Evolutionary conservation across 2,113 vertebrate genomes (phyloP), one percentile per base, ranked within the genome.

Genomic region (Paramormyrops kingsleyae): DNA sequence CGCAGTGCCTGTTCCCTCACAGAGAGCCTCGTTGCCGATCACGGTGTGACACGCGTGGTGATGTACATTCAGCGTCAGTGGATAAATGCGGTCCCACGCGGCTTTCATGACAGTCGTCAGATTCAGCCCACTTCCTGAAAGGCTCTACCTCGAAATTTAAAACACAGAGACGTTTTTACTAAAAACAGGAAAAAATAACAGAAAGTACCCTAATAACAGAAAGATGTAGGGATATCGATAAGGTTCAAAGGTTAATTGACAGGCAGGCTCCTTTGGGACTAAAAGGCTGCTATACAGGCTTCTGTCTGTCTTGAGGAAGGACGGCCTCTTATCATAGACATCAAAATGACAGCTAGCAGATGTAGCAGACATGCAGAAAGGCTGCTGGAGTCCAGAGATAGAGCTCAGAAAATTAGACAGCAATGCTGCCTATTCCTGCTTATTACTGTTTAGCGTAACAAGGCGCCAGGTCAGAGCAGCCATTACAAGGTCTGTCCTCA

Each of bases 141-240:
- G 31, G 39, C 35, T 83, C 83, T 84, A 13, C 83, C 83, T 47
- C 44, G 3, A 24, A 84, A 46, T 84, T 47, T 84, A 84, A 84
- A 84, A n/a, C 42, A n/a, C 39, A 12, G 3, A 24, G 8, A 10
- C 8, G 44, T 17, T 84, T 93, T 92, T 42, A 35, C 35, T 42
- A 17, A 42, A 42, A 80, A 80, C 74, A 19, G 74, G 31, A 42
- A 39, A 77, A 80, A 80, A 90, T 88, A 91, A 88, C 62, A 92
- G 90, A 92, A 94, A 93, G 94, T 19, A 19, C 52, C 17, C 4
- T 53, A 39, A 90, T 88, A 91, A 88, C 56, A 92, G 90, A 92
- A 94, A 93, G 94, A 92, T 91, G 53, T 44, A 70, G 44, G 12
- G 21, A 24, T 74, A 39, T 70, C n/a, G 1, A 31, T 47, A 27